Evolutionary conservation across 2,888 invertebrate genomes (phyloP).

Genomic region (Lysandra coridon): DNA sequence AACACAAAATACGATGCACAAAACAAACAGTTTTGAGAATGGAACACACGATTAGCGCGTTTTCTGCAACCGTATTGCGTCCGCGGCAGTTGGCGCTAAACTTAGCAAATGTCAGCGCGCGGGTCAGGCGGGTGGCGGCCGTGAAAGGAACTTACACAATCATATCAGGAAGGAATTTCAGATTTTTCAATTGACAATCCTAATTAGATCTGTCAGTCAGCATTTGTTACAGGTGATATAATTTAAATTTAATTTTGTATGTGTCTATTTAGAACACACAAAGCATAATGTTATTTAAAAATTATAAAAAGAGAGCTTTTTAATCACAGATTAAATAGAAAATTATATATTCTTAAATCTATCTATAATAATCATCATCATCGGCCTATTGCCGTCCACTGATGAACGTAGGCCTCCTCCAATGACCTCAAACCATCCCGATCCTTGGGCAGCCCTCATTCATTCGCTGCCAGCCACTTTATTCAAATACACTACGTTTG

Average conservation of each 20-base stretch:
- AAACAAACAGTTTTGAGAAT: background rate
- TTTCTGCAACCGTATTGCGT: constrained; percentile 25
- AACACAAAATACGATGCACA: background rate
- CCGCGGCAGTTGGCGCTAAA: constrained; percentile 54
- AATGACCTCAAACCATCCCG: too few relatives aligned
- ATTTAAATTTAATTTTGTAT: background rate
- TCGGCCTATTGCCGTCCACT: too few relatives aligned
- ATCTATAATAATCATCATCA: too few relatives aligned
- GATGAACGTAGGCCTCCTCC: too few relatives aligned
- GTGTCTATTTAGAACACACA: background rate
- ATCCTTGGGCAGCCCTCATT: too few relatives aligned
- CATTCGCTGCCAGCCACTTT: too few relatives aligned
- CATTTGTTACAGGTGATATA: background rate
- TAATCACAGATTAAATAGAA: too few relatives aligned
- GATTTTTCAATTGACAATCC: background rate
- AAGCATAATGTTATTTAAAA: background rate
- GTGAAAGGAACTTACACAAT: constrained; percentile 28
- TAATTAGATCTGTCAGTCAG: background rate
- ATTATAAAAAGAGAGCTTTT: too few relatives aligned
- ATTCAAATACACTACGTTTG: too few relatives aligned
- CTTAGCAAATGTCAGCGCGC: constrained; percentile 64
- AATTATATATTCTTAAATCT: too few relatives aligned
- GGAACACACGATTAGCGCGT: background rate
- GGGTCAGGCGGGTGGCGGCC: constrained; percentile 47
- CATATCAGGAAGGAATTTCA: constrained; percentile 26